Evolutionary conservation across 2,888 invertebrate genomes (phyloP).

Genomic region (Oscheius sp.): DNA sequence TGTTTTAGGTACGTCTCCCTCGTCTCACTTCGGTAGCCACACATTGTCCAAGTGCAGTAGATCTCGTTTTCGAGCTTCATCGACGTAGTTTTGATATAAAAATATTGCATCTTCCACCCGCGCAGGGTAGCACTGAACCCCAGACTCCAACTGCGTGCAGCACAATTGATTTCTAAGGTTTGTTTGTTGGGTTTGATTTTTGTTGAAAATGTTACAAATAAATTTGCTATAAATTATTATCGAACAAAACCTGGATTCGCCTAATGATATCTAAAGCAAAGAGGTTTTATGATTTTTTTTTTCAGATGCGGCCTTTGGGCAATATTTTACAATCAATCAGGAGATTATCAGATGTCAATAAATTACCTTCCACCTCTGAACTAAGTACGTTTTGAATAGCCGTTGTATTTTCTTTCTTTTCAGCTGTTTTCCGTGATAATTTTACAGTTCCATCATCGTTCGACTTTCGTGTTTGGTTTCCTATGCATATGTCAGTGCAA

Average conservation of each 20-base stretch:
- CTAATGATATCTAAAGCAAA: no score
- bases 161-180: slow-evolving; percentile 28
- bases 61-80: slow-evolving; percentile 39
- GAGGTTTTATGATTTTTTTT: background rate
- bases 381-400: background rate
- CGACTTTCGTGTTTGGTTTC: slow-evolving; percentile 62
- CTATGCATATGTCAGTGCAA: slow-evolving; percentile 71
- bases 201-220: background rate
- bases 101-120: slow-evolving; percentile 39
- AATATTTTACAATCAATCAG: background rate
- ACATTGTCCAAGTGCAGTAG: slow-evolving; percentile 34
- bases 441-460: slow-evolving; percentile 50
- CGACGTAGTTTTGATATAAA: slow-evolving; percentile 39
- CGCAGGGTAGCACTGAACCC: slow-evolving; percentile 19
- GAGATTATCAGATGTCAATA: slow-evolving; percentile 1
- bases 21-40: slow-evolving; percentile 27
- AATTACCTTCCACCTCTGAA: background rate
- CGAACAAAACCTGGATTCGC: background rate
- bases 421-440: slow-evolving; percentile 36
- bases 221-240: background rate
- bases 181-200: background rate
- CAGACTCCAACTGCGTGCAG: slow-evolving; percentile 22
- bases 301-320: background rate
- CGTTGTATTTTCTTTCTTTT: no score
- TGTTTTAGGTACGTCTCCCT: slow-evolving; percentile 31